Evolutionary conservation across 1,140 invertebrate species (phyloP).

Genomic region (Sminthurinus signatus): DNA sequence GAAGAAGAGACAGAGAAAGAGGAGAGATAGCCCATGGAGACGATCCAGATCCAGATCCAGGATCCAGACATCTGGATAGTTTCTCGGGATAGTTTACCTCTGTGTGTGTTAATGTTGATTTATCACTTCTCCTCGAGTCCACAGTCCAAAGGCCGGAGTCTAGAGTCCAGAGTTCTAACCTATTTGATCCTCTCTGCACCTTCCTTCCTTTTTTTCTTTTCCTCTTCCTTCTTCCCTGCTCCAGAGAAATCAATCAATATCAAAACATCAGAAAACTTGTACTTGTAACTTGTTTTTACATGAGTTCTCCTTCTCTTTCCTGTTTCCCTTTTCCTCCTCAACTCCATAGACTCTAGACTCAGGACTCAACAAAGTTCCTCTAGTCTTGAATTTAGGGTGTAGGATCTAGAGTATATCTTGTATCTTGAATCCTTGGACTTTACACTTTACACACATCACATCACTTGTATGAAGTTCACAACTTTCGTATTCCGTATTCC

Average conservation of each 20-base stretch:
- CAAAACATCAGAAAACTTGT: constrained; percentile 1
- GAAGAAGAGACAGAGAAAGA: neutral
- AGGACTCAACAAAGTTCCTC: too few species aligned
- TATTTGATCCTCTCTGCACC: constrained; percentile 4
- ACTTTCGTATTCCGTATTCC: too few species aligned
- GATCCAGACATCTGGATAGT: constrained; percentile 8
- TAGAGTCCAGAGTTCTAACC: neutral
- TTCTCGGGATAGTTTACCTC: neutral
- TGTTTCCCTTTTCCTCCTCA: too few species aligned
- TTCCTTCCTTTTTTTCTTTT: neutral
- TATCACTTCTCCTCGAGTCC: constrained; percentile 12
- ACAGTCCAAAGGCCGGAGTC: too few species aligned
- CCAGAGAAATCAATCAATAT: constrained; percentile 1
- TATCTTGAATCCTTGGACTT: too few species aligned
- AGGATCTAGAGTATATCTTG: too few species aligned
- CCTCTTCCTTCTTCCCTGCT: neutral
- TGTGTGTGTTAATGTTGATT: constrained; percentile 10
- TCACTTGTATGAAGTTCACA: too few species aligned
- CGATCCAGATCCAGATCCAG: neutral
- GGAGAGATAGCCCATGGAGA: constrained; percentile 1
- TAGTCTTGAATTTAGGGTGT: too few species aligned
- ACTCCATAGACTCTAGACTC: too few species aligned
- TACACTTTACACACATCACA: too few species aligned
- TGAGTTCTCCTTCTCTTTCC: neutral
- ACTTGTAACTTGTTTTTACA: constrained; percentile 3